A percentile compares a stretch with the other conserved stretches of the same genome.
Evolutionary conservation across 2,113 vertebrate species (phyloP).

Genomic region (Uria lomvia): DNA sequence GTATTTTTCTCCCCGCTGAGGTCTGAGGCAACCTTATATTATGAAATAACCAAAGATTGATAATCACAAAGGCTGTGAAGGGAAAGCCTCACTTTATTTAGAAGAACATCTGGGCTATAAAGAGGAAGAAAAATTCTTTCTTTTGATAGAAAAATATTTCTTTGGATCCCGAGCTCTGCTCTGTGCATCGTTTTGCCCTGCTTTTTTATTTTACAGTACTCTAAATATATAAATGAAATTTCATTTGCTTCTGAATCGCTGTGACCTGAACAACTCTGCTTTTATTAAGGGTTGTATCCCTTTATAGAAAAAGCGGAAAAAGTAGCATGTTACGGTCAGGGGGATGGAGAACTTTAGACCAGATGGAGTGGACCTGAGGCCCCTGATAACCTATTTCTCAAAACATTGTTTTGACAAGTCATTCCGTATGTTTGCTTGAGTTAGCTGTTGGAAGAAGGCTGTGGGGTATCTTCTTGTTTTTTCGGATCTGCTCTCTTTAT

Average conservation of each 20-base stretch:
- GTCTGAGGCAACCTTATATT: conserved; percentile 20
- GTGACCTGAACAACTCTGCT: background rate
- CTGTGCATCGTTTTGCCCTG: background rate
- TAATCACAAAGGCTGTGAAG: conserved; percentile 26
- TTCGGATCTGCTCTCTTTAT: background rate
- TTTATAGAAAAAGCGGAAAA: background rate
- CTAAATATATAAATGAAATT: background rate
- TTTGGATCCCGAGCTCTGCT: background rate
- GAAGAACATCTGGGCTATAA: background rate
- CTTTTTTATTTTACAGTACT: background rate
- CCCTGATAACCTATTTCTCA: conserved; percentile 39
- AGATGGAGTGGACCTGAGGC: conserved; percentile 31
- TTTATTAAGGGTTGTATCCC: conserved; percentile 3
- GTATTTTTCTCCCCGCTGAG: conserved; percentile 40
- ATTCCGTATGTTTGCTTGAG: conserved; percentile 27
- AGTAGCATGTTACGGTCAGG: background rate
- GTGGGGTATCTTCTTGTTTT: conserved; percentile 25
- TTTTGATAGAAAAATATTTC: background rate
- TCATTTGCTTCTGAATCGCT: background rate
- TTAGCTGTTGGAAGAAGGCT: background rate
- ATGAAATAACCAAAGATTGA: conserved; percentile 44
- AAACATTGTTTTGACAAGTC: conserved; percentile 22
- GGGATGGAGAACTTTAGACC: background rate
- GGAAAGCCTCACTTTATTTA: background rate
- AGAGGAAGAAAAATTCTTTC: background rate